phyloP scores from a whole-genome alignment of 1,140 invertebrate genomes.

The Apocrypta bakeri region DNA sequence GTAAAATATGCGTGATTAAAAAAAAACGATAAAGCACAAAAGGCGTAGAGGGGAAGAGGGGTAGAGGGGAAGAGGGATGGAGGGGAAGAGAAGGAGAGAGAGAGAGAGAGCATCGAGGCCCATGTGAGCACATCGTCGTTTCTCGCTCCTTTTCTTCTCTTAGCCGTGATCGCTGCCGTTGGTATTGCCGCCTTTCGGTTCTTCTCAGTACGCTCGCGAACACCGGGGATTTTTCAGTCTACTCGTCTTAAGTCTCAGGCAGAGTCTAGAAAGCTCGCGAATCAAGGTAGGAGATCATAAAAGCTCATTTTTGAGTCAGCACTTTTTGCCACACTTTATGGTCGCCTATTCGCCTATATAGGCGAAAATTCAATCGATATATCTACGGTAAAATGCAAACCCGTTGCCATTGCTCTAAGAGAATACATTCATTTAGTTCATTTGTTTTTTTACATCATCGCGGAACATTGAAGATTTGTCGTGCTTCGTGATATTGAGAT shows the following conservation, averaged over 20 bases:
- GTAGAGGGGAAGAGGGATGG: not conserved
- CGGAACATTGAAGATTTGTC: no score
- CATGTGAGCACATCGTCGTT: conserved; percentile 27
- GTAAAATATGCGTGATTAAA: no score
- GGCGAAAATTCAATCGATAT: no score
- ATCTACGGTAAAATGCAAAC: no score
- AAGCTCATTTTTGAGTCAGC: not conserved
- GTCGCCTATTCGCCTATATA: no score
- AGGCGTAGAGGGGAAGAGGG: no score
- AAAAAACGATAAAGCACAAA: no score
- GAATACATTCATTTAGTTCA: no score
- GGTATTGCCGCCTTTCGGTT: not conserved
- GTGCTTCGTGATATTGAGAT: not conserved
- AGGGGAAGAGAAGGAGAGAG: conserved; percentile 2
- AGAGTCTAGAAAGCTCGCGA: not conserved
- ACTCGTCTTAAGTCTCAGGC: not conserved
- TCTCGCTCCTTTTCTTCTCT: not conserved
- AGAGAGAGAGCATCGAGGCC: not conserved
- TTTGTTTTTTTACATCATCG: not conserved
- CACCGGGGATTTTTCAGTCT: not conserved
- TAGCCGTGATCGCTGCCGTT: not conserved
- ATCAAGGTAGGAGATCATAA: not conserved
- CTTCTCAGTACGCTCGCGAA: conserved; percentile 19
- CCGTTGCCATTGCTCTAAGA: not conserved
- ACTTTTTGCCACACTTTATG: no score